phyloP scores from a whole-genome alignment of 2,888 invertebrate species.

The Zygogramma bicolorata region DNA sequence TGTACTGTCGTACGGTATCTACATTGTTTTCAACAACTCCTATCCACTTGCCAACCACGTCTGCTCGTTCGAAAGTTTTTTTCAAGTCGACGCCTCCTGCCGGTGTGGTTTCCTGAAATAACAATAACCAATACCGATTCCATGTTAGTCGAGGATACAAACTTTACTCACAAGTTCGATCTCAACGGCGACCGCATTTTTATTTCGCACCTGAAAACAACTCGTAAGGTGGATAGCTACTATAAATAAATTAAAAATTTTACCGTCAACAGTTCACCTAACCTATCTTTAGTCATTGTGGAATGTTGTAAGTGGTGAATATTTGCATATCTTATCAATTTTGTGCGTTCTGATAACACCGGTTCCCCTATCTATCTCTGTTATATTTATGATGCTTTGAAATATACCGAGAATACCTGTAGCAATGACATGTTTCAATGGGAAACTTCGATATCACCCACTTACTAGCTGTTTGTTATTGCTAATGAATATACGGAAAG shows the following conservation, averaged over 20 bases:
- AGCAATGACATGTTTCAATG: not conserved
- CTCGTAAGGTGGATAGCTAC: not conserved
- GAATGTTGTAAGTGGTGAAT: not conserved
- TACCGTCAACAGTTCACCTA: slow-evolving; percentile 48
- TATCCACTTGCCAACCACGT: slow-evolving; percentile 69
- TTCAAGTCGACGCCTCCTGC: slow-evolving; percentile 36
- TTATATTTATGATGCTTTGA: not conserved
- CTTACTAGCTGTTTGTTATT: not conserved
- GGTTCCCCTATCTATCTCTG: not conserved
- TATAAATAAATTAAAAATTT: not conserved
- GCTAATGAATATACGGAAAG: not conserved
- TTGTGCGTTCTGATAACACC: not conserved
- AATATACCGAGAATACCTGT: no score
- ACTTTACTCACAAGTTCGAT: not conserved
- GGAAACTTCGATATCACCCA: not conserved
- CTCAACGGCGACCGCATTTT: not conserved
- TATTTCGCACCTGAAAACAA: not conserved
- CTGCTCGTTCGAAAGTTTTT: slow-evolving; percentile 53
- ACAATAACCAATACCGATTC: not conserved
- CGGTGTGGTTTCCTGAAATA: not conserved
- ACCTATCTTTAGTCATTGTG: slow-evolving; percentile 56
- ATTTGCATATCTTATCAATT: slow-evolving; percentile 9
- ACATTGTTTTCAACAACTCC: slow-evolving; percentile 69
- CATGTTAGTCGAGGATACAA: no score
- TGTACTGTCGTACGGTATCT: slow-evolving; percentile 41